Conservation (phyloP, 1,140 invertebrate genomes). For the Brachionus manjavacas region DNA sequence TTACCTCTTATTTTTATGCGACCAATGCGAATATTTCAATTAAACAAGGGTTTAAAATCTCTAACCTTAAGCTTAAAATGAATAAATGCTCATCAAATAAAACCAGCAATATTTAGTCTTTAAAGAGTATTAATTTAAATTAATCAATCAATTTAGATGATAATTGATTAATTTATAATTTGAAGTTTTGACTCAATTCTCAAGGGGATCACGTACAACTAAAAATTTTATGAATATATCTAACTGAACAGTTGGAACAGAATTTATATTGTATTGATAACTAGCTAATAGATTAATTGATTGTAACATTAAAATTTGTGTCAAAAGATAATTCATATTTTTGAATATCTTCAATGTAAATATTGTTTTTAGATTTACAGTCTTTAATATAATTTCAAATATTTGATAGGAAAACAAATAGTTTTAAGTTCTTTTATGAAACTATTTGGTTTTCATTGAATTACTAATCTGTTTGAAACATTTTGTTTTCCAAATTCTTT, state of each 20-base stretch:
- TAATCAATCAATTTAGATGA: conserved; percentile 16
- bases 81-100: not conserved
- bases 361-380: not conserved
- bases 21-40: not conserved
- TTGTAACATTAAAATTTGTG: not conserved
- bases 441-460: not conserved
- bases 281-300: conserved; percentile 11
- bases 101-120: not conserved
- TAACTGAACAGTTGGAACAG: not conserved
- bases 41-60: not conserved
- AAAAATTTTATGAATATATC: not conserved
- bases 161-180: conserved; percentile 8
- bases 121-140: not conserved
- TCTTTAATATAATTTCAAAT: not conserved
- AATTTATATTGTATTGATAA: not conserved
- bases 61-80: not conserved
- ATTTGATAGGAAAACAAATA: not conserved
- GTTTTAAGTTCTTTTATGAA: not conserved
- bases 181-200: not conserved
- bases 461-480: not conserved
- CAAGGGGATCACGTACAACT: not conserved
- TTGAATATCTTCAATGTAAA: not conserved
- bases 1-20: not conserved
- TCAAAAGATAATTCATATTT: not conserved
- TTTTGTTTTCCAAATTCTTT: not conserved